Base-by-base conservation (phyloP, 1,140 invertebrate genomes). In the Drosophila grimshawi region DNA sequence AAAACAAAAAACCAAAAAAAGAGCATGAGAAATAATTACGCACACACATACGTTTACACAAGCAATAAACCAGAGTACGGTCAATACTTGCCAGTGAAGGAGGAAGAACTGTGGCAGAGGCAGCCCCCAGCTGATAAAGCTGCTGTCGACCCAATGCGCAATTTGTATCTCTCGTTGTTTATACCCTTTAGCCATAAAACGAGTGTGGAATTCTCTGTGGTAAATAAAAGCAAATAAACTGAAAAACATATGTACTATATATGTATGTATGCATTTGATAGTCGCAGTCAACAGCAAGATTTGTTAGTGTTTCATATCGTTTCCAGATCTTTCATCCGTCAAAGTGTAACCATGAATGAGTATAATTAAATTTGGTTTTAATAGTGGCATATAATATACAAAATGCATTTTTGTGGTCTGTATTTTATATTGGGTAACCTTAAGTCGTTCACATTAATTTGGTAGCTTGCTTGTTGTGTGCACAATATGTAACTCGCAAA, bases 11-110 rank as follows among this genome's bases (percentile, higher is more conserved):
- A 27, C 10, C 39, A 68, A 53, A 45, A 7, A 30, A 45, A 8
- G 10, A 39, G 19, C 11, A 43, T 48, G 48, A 76, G 46, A 76
- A 59, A 66, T 49, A 78, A 73, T 73, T 73, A 46, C 41, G 48
- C 46, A 64, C 35, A 70, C 45, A 49, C 29, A 56, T 45, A 59
- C 33, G 60, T 32, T 37, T 49, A 60, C 60, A 56, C 37, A 45
- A 65, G 75, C 66, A 57, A 77, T 86, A 86, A 86, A 86, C 67
- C 78, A 79, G 82, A 65, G 57, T 70, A 46, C 53, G 70, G 81
- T 71, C 73, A 66, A 79, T 68, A 76, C 49, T 63, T 10, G 32
- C 39, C 7, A 30, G 35, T 29, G 55, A 29, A 62, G 27, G 51
- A 39, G 48, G 66, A 35, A 29, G 33, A 19, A 30, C 33, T 43